phyloP scores from a whole-genome alignment of 30 jellyfish, hydroid and myxozoan genomes.

The Chironex yamaguchii region DNA sequence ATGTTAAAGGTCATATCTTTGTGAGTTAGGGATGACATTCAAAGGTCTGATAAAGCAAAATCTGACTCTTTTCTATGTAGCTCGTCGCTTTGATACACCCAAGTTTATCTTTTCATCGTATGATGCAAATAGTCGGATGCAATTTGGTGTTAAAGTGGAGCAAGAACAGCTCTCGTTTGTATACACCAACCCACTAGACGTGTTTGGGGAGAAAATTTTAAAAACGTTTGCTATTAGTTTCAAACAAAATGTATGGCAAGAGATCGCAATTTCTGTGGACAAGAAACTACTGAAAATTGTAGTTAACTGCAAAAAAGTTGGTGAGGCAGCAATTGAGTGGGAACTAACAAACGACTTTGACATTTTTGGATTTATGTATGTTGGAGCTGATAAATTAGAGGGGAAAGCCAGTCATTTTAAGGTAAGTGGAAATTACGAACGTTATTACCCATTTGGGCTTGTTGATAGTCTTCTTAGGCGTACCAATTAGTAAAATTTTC shows the following conservation, averaged over 20 bases:
- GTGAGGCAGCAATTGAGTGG: conserved; percentile 50
- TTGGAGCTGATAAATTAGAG: conserved; percentile 90
- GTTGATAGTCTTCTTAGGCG: no score
- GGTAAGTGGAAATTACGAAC: no score
- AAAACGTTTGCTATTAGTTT: conserved; percentile 69
- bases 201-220: conserved; percentile 52
- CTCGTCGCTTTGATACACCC: no score
- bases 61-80: no score
- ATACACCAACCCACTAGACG: conserved; percentile 66
- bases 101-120: conserved; percentile 72
- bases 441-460: no score
- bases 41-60: no score
- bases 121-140: conserved; percentile 91
- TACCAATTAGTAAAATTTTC: no score
- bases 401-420: conserved; percentile 69
- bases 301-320: conserved; percentile 68
- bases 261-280: conserved; percentile 71
- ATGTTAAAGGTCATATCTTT: no score
- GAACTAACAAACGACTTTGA: conserved; percentile 55
- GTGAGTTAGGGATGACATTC: no score
- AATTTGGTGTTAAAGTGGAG: conserved; percentile 81
- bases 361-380: conserved; percentile 80
- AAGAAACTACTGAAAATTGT: conserved; percentile 39
- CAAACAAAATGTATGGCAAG: conserved; percentile 73
- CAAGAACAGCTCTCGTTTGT: conserved; percentile 63